Evolutionary conservation across 2,888 invertebrate species (phyloP).

Genomic region (Argyresthia albistria): DNA sequence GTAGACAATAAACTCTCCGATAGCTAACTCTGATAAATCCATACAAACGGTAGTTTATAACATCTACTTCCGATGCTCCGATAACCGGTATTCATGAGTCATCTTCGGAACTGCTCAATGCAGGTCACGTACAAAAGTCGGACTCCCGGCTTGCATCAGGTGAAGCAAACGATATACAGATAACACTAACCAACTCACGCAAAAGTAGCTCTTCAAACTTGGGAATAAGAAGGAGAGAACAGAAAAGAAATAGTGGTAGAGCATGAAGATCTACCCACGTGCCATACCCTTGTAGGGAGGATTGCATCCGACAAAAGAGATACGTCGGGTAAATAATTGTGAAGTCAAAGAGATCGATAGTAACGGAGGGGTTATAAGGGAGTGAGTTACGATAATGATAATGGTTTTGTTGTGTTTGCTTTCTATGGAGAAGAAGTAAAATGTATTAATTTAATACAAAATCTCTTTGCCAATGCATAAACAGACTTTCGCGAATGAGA

Average conservation of each 20-base stretch:
- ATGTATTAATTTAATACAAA: too few relatives aligned
- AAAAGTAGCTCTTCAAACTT: background rate
- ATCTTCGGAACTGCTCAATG: conserved; percentile 21
- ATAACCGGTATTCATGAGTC: conserved; percentile 9
- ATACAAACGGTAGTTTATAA: conserved; percentile 1
- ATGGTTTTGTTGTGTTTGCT: too few relatives aligned
- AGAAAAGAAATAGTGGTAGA: background rate
- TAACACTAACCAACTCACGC: conserved; percentile 11
- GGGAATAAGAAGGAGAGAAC: background rate
- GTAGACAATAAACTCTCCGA: too few relatives aligned
- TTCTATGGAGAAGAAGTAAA: too few relatives aligned
- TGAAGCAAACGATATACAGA: conserved; percentile 44
- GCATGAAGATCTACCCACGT: conserved; percentile 23
- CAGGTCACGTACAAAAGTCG: conserved; percentile 35
- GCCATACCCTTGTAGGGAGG: conserved; percentile 13
- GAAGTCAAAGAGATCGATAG: background rate
- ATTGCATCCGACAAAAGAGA: conserved; percentile 1
- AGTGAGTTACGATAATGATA: background rate
- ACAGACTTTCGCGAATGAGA: too few relatives aligned
- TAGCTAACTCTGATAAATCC: background rate
- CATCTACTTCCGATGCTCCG: conserved; percentile 19
- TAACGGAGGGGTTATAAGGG: background rate
- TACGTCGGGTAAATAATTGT: conserved; percentile 2
- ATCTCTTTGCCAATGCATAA: too few relatives aligned
- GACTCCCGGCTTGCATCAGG: conserved; percentile 35